Evolutionary conservation across 2,113 vertebrate genomes (phyloP), one percentile per base, ranked within the genome.

Genomic region (Cervus canadensis): DNA sequence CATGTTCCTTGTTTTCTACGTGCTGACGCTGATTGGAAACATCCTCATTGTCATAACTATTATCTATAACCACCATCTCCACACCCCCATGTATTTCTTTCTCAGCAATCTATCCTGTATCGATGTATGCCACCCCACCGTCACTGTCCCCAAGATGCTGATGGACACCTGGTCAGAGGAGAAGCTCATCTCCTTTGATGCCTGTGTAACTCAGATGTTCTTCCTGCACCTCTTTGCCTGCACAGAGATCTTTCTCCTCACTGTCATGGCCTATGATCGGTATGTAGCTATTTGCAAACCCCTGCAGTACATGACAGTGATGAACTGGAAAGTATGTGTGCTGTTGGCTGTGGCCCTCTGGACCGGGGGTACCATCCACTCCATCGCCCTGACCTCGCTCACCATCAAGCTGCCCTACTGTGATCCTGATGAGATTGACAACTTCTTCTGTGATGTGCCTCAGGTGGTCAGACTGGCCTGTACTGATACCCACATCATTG

Each of bases 51-150:
- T 98, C 40, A 85, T 98, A 60, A 98, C 97, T 9, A 97, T 98
- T 26, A 26, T 93, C 17, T 91, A 89, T 25, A 97, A 98, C 64
- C 60, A 2, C 45, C 60, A 12, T n/a, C 98, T 99, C 26, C 97
- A 98, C 3, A 98, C 97, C 0, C 98, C 98, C 16, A 98, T 99
- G 98, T 99, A 99, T 78, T 98, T 99, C 96, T 98, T 99, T 85
- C 97, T 99, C 50, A 98, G 97, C 88, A 98, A 98, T 52, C 95
- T 99, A 16, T 98, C 98, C n/a, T 98, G 98, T 52, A 97, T 98
- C 1, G 98, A 99, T 21, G 56, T 98, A 76, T 98, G 98, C 78
- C 98, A 98, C 67, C 95, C 98, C n/a, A 97, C 98, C 0, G 98
- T 98, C 93, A 98, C 98, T 19, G 92, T 98, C 17, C 98, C 98